phyloP scores from a whole-genome alignment of 2,113 vertebrate species.

The Takifugu flavidus region DNA sequence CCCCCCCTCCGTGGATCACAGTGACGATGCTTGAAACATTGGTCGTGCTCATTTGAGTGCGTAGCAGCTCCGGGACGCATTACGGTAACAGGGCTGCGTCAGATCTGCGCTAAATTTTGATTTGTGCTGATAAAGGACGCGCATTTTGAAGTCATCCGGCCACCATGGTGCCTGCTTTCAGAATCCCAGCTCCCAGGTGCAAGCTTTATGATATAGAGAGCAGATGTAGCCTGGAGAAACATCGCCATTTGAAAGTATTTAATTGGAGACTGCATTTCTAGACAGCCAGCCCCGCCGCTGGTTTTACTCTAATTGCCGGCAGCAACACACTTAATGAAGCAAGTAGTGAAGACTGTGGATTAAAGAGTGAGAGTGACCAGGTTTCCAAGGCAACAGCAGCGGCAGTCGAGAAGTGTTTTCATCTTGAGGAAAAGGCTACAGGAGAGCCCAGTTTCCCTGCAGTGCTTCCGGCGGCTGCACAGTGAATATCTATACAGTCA shows the following conservation, averaged over 20 bases:
- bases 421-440: slow-evolving; percentile 74
- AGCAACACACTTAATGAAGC: slow-evolving; percentile 79
- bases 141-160: slow-evolving; percentile 41
- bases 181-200: slow-evolving; percentile 60
- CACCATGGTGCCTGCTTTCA: slow-evolving; percentile 37
- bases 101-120: slow-evolving; percentile 42
- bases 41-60: slow-evolving; percentile 37
- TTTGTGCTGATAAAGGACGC: slow-evolving; percentile 36
- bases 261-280: slow-evolving; percentile 76
- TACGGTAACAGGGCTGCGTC: slow-evolving; percentile 19
- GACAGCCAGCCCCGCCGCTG: slow-evolving; percentile 73
- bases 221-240: slow-evolving; percentile 63
- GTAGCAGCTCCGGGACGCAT: slow-evolving; percentile 25
- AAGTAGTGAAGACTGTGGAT: slow-evolving; percentile 70
- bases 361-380: slow-evolving; percentile 73
- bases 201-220: slow-evolving; percentile 62
- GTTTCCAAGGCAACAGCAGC: slow-evolving; percentile 78
- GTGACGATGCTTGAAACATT: slow-evolving; percentile 30
- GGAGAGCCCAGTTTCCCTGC: slow-evolving; percentile 65
- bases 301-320: slow-evolving; percentile 80
- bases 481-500: slow-evolving; percentile 59
- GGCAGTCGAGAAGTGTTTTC: slow-evolving; percentile 71
- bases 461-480: slow-evolving; percentile 54
- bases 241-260: slow-evolving; percentile 73
- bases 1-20: slow-evolving; percentile 21